phyloP scores from a whole-genome alignment of 2,113 vertebrate genomes.

The Trochalopteron elliotii region DNA sequence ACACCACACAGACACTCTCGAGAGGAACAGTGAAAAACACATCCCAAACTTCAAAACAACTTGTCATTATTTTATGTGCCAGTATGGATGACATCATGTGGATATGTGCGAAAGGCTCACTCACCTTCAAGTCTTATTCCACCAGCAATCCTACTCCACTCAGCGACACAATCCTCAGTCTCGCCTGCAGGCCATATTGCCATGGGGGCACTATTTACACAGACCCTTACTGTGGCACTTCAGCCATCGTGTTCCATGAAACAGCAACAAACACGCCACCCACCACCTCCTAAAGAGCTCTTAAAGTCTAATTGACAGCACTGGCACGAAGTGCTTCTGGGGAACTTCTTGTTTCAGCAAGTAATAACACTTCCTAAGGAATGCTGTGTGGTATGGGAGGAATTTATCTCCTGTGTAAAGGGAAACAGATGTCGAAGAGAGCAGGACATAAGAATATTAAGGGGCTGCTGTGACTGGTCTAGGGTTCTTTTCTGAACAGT shows the following conservation, averaged over 20 bases:
- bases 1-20: background rate
- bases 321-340: background rate
- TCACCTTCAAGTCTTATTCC: background rate
- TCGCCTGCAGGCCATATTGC: background rate
- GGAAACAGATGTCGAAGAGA: constrained; percentile 34
- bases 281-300: background rate
- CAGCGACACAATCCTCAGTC: background rate
- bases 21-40: background rate
- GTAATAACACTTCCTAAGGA: constrained; percentile 9
- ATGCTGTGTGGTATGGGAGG: constrained; percentile 33
- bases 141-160: background rate
- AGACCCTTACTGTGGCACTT: background rate
- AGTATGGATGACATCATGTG: background rate
- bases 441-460: background rate
- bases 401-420: constrained; percentile 45
- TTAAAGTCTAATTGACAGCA: background rate
- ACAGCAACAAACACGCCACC: background rate
- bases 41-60: background rate
- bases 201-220: background rate
- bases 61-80: background rate
- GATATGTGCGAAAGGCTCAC: background rate
- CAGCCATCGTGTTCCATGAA: background rate
- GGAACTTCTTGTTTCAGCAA: background rate
- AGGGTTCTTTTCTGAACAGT: background rate
- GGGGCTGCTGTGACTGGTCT: background rate